Conservation (phyloP, 2,888 invertebrate species). For the Euclidia mi region DNA sequence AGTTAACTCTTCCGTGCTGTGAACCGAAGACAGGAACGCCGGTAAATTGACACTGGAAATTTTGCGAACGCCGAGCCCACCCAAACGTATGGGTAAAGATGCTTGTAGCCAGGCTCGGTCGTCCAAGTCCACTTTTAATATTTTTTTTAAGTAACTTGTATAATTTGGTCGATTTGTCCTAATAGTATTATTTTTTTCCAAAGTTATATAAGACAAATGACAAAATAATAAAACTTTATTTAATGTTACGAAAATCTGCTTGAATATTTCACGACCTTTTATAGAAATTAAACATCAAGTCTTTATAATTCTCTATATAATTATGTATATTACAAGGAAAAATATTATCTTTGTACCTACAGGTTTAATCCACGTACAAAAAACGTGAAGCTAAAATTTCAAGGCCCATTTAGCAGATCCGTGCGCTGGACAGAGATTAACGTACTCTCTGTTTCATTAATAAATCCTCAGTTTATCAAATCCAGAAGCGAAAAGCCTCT, state of each 20-base stretch:
- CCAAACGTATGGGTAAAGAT: too few species aligned
- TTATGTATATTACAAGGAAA: conserved; percentile 26
- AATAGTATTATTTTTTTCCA: too few species aligned
- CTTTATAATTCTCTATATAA: conserved; percentile 43
- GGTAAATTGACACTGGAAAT: too few species aligned
- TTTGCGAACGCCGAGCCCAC: too few species aligned
- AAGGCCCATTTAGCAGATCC: conserved; percentile 75
- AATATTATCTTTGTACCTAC: conserved; percentile 54
- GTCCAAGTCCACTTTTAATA: too few species aligned
- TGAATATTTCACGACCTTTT: conserved; percentile 28
- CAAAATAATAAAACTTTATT: conserved; percentile 8
- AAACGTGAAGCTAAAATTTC: conserved; percentile 65
- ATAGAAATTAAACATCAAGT: conserved; percentile 30
- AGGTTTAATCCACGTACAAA: conserved; percentile 55
- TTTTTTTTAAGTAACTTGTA: too few species aligned
- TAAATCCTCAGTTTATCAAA: conserved; percentile 68
- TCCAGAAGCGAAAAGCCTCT: conserved; percentile 48
- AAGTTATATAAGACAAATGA: conserved; percentile 24
- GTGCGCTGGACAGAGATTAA: conserved; percentile 80
- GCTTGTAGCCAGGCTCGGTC: too few species aligned
- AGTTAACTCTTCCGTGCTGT: too few species aligned
- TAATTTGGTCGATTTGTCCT: too few species aligned
- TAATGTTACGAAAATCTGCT: conserved; percentile 6
- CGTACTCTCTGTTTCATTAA: conserved; percentile 75
- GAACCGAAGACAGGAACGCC: too few species aligned